phyloP scores from a whole-genome alignment of 2,888 invertebrate species.

The Cryptops parisi region DNA sequence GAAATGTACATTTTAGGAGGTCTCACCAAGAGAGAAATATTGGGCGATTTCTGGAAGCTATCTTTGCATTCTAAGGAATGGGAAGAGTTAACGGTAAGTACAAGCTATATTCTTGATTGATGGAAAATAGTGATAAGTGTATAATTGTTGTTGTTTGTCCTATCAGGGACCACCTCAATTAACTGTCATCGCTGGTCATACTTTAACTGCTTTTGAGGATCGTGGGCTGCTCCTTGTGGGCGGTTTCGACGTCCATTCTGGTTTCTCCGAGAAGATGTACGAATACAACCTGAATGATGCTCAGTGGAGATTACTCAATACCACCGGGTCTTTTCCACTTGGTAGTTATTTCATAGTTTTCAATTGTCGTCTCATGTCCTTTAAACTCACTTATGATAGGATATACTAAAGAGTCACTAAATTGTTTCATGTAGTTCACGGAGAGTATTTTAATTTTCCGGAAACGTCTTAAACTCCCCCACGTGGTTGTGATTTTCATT shows the following conservation, averaged over 20 bases:
- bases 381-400: too few species aligned
- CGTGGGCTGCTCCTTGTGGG: conserved; percentile 62
- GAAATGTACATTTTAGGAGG: conserved; percentile 84
- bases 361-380: too few species aligned
- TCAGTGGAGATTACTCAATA: conserved; percentile 53
- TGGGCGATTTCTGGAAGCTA: conserved; percentile 86
- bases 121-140: too few species aligned
- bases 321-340: conserved; percentile 56
- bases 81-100: conserved; percentile 25
- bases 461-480: too few species aligned
- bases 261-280: conserved; percentile 52
- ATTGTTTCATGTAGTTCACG: too few species aligned
- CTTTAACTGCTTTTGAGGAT: conserved; percentile 59
- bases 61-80: conserved; percentile 35
- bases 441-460: too few species aligned
- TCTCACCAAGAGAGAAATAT: conserved; percentile 45
- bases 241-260: conserved; percentile 50
- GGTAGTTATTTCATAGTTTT: conserved; percentile 36
- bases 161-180: conserved; percentile 39
- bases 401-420: too few species aligned
- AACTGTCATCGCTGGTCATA: conserved; percentile 75
- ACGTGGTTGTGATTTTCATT: too few species aligned
- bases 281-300: conserved; percentile 55
- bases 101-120: too few species aligned
- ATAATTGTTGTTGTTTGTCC: too few species aligned